phyloP scores from a whole-genome alignment of 2,888 invertebrate species.

The Lasioglossum zephyrum region DNA sequence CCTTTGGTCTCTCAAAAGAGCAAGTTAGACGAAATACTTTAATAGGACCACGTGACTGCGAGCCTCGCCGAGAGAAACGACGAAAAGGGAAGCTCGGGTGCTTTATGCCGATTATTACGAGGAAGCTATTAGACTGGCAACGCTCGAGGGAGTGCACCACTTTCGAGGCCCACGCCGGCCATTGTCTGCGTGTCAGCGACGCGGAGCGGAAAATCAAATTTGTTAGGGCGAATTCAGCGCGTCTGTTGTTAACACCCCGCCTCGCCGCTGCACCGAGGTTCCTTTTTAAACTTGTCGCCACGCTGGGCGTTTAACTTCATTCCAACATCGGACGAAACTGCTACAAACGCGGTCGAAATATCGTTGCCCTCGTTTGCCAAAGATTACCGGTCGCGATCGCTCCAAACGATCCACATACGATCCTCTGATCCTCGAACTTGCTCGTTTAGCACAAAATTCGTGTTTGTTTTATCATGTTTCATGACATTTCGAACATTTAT shows the following conservation, averaged over 20 bases:
- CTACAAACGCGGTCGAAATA: background rate
- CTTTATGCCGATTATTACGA: slow-evolving; percentile 57
- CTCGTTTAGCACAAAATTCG: too few species aligned
- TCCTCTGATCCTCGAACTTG: background rate
- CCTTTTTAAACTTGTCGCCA: slow-evolving; percentile 14
- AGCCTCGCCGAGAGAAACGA: background rate
- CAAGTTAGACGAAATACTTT: slow-evolving; percentile 38
- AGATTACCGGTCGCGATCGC: background rate
- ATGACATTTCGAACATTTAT: too few species aligned
- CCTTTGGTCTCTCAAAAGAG: slow-evolving; percentile 25
- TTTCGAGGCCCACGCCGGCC: slow-evolving; percentile 25
- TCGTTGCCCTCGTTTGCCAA: background rate
- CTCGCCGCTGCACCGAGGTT: background rate
- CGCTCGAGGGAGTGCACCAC: slow-evolving; percentile 33
- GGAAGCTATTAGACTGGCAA: slow-evolving; percentile 49
- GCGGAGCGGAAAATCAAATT: slow-evolving; percentile 49
- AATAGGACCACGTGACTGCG: slow-evolving; percentile 21
- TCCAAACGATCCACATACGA: background rate
- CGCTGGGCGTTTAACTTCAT: background rate
- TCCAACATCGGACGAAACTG: background rate
- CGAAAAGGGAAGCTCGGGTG: slow-evolving; percentile 26
- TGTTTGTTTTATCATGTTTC: too few species aligned
- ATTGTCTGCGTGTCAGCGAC: slow-evolving; percentile 38
- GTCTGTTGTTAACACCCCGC: background rate
- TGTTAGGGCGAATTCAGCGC: slow-evolving; percentile 19